phyloP scores from a whole-genome alignment of 2,888 invertebrate species.

The Hirtodrosophila duncani region DNA sequence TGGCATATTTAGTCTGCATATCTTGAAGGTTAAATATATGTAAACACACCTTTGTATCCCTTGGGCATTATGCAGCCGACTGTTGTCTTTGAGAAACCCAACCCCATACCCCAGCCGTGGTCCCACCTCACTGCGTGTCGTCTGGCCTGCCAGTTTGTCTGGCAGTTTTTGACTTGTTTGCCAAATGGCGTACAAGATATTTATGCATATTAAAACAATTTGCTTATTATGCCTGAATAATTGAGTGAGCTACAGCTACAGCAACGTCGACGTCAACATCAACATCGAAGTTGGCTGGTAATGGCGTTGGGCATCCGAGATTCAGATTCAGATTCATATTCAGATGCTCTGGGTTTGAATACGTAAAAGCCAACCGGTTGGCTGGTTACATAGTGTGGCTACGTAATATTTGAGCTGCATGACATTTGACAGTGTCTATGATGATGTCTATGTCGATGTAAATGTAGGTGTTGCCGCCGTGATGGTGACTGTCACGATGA shows the following conservation, averaged over 20 bases:
- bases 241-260: conserved; percentile 51
- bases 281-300: too few relatives aligned
- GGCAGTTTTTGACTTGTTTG: conserved; percentile 66
- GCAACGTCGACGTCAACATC: conserved; percentile 17
- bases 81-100: conserved; percentile 4
- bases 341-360: conserved; percentile 13
- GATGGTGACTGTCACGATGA: not conserved
- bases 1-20: conserved; percentile 64
- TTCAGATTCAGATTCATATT: conserved; percentile 4
- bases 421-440: conserved; percentile 32
- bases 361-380: not conserved
- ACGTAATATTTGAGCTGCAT: conserved; percentile 53
- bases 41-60: conserved; percentile 59
- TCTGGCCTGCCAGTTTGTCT: conserved; percentile 42
- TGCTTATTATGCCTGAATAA: conserved; percentile 73
- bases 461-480: too few relatives aligned
- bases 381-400: conserved; percentile 42
- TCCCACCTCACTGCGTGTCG: conserved; percentile 1
- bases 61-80: conserved; percentile 42
- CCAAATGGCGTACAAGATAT: conserved; percentile 72
- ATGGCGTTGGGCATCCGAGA: too few relatives aligned
- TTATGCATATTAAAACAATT: conserved; percentile 73
- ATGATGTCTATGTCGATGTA: conserved; percentile 19
- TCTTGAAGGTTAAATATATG: conserved; percentile 70
- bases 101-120: not conserved